Conservation (phyloP, 1,140 invertebrate genomes). For the Zaprionus camerounensis region DNA sequence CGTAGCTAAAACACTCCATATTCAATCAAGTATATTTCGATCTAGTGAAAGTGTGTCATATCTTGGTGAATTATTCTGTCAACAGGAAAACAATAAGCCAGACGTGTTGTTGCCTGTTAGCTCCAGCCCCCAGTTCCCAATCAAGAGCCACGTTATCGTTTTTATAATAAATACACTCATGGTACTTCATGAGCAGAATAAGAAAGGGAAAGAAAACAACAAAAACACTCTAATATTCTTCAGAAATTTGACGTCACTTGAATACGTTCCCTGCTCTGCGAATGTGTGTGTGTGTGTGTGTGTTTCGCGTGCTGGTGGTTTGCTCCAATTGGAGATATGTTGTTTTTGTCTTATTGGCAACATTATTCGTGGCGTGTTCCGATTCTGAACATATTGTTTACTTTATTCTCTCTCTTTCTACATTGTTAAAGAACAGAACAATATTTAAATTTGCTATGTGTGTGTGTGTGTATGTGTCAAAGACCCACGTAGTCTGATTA, state of each 20-base stretch:
- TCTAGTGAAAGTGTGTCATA: conserved; percentile 48
- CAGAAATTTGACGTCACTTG: conserved; percentile 32
- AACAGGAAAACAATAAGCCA: conserved; percentile 18
- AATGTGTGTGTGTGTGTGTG: conserved; percentile 16
- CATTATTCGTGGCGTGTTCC: conserved; percentile 32
- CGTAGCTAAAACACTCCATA: background rate
- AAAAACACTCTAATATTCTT: conserved; percentile 26
- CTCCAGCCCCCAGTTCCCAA: background rate
- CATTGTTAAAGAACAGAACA: conserved; percentile 14
- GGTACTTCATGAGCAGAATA: conserved; percentile 14
- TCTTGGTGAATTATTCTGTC: conserved; percentile 19
- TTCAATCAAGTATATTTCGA: background rate
- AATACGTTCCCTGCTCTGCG: conserved; percentile 16
- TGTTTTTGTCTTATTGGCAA: conserved; percentile 40
- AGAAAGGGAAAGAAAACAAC: conserved; percentile 13
- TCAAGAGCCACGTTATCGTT: conserved; percentile 63
- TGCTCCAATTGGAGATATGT: conserved; percentile 41
- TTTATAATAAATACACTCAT: conserved; percentile 35
- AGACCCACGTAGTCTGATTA: conserved; percentile 36
- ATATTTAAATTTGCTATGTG: background rate
- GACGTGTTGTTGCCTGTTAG: background rate
- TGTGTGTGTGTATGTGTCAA: conserved; percentile 37
- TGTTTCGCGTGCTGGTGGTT: conserved; percentile 22
- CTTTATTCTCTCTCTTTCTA: background rate
- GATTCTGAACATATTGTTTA: conserved; percentile 17